phyloP scores from a whole-genome alignment of 2,113 vertebrate genomes.

The Malurus cyaneus region DNA sequence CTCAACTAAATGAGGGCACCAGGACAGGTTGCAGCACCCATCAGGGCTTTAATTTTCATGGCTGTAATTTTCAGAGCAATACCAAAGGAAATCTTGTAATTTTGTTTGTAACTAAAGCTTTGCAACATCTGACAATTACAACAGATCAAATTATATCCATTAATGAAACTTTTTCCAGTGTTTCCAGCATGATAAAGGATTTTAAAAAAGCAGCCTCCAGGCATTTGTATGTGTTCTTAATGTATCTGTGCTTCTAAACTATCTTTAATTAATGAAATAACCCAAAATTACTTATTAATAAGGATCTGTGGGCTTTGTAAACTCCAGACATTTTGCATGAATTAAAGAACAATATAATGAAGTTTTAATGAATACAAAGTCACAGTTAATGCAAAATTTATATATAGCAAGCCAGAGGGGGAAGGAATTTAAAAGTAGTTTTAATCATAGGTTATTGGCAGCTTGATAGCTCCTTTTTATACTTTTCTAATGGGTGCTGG shows the following conservation, averaged over 20 bases:
- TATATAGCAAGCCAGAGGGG: conserved; percentile 9
- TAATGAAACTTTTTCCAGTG: not conserved
- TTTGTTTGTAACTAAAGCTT: not conserved
- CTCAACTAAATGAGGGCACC: not conserved
- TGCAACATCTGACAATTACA: not conserved
- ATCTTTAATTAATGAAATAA: conserved; percentile 64
- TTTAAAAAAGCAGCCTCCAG: not conserved
- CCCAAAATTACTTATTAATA: conserved; percentile 60
- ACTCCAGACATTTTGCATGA: conserved; percentile 50
- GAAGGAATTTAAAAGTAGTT: conserved; percentile 1
- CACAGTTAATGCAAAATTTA: conserved; percentile 35
- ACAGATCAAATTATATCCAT: not conserved
- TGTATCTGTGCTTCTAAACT: conserved; percentile 21
- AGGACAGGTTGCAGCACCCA: not conserved
- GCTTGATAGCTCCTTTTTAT: not conserved
- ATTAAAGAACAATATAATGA: conserved; percentile 59
- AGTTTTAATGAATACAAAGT: conserved; percentile 48
- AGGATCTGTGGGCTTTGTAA: conserved; percentile 37
- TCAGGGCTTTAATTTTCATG: not conserved
- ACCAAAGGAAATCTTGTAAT: not conserved
- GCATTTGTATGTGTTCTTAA: not conserved
- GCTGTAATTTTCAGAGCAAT: not conserved
- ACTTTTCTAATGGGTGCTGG: not conserved
- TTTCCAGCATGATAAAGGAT: not conserved
- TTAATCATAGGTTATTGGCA: conserved; percentile 42